Base-by-base conservation (phyloP, 2,797 vertebrate species). In the Sebastes iracundus region DNA sequence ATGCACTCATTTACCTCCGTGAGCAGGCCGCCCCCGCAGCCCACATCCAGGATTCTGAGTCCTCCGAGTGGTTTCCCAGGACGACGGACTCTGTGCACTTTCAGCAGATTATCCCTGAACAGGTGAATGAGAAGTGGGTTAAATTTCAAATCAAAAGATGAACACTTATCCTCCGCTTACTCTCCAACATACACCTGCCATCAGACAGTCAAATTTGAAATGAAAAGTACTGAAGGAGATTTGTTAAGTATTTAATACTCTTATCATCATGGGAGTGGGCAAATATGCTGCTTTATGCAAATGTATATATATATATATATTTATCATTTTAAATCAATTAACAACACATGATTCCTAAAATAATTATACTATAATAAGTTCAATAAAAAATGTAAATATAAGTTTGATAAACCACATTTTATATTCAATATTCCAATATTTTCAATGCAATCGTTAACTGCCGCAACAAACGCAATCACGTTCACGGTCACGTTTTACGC, bases 11-110 rank as follows among this genome's bases (percentile, higher is more conserved):
- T 70, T 95, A 99, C 99, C 96, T 99, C 99, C 74, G 97, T 94
- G 59, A 99, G 95, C 66, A 99, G 86, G 23, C 99, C 98, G 73
- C 98, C 98, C 0, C 99, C 99, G 62, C 98, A 99, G 91, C 99
- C 98, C 25, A 99, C 95, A 1, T 99, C 99, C 22, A 99, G 95
- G 82, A 99, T 96, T 82, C 90, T 94, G 72, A 97, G 85, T 59
- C 96, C 97, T 85, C 93, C 90, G 20, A 99, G 96, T 4, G 98
- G 98, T 71, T 89, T 96, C 72, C 97, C 97, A 12, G 91, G 88
- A 27, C 96, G 92, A 33, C 82, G 94, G n/a, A 86, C 83, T 88
- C 85, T 87, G 63, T 94, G 94, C 80, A 93, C 87, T 79, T 93
- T 99, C 93, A 99, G 93, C 89, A 99, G 92, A 90, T 96, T 96